Evolutionary conservation across 2,113 vertebrate genomes (phyloP), one percentile per base, ranked within the genome.

Genomic region (Rhegmatorhina hoffmannsi): DNA sequence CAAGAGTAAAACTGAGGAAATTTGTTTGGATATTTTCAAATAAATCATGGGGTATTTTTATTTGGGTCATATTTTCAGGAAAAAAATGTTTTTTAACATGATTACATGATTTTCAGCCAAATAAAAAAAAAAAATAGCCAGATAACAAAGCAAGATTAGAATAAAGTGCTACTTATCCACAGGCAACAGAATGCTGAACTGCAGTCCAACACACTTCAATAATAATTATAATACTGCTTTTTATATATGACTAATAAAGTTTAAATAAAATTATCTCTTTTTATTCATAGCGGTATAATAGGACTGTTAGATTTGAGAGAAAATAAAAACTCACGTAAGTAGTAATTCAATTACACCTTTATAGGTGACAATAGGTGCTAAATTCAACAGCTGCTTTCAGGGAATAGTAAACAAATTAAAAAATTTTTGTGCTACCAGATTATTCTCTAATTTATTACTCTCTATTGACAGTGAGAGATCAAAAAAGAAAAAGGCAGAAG

Each of bases 1-100:
- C 34, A 82, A 86, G 87, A 86, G 75, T 15, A 90, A 94, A 86
- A 75, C 1, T 90, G 82, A 91, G 72, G 56, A 83, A 89, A 90
- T 85, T 62, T 85, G 59, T 77, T 69, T 59, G 38, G 56, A 70
- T 77, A 49, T 34, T 91, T 94, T 80, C 59, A 88, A 83, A 88
- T 91, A 92, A 92, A 95, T 83, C 67, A 87, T 19, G 43, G 43
- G 3, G 8, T 36, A 69, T 58, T 92, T 79, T 29, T 89, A 44
- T 56, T 87, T 66, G 68, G 56, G 21, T 69, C 5, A 1, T 82
- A 43, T 75, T 74, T 38, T 13, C 7, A 6, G 4, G 1, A 6
- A 44, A 44, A 82, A 43, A 44, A n/a, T 9, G 3, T 0, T 58
- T 78, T 89, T 63, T 1, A 62, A 85, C 40, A 84, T 44, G 21